Base-by-base conservation (phyloP, 2,888 invertebrate species). In the Platypus cylindrus region DNA sequence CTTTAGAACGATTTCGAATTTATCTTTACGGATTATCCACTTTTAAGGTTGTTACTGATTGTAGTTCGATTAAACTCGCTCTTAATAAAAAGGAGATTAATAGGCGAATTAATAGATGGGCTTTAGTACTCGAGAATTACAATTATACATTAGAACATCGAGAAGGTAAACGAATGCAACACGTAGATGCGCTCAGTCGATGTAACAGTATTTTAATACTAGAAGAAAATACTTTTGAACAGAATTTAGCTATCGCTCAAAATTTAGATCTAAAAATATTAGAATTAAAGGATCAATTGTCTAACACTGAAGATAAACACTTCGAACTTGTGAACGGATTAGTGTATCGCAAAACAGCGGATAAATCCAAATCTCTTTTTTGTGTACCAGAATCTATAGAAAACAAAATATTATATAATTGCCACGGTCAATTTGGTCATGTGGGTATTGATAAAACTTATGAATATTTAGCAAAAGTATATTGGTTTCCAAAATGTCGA, bases 401-500 rank as follows among this genome's bases (percentile, higher is more conserved):
- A 34, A 4, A 16, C 15, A 33, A 17, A 22, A 17, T 37, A 9
- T 29, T 37, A 14, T 15, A 15, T 16, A 32, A 15, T 7, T 37
- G 27, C 28, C 37, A 37, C 12, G 28, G 23, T 28, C 28, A 32
- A n/a, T 18, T 37, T n/a, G 50, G 51, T 33, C 57, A 57, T 40
- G 29, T 52, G 29, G 54, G 53, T 2, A 30, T 48, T 8, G 51
- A 53, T 2, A 55, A 55, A 44, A 45, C 44, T 17, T 34, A 45
- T 15, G 43, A 52, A 13, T 31, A 42, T 12, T 33, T 58, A 27
- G 40, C 13, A 17, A 30, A 36, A 36, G 37, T 36, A n/a, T 57
- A 54, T 45, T 57, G 54, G 51, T 55, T 57, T 42, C 49, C 53
- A 4, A 46, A 48, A 17, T 45, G 54, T 38, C 46, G 37, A 14